Base-by-base conservation (phyloP, 2,888 invertebrate species). In the Alentia gelatinosa region DNA sequence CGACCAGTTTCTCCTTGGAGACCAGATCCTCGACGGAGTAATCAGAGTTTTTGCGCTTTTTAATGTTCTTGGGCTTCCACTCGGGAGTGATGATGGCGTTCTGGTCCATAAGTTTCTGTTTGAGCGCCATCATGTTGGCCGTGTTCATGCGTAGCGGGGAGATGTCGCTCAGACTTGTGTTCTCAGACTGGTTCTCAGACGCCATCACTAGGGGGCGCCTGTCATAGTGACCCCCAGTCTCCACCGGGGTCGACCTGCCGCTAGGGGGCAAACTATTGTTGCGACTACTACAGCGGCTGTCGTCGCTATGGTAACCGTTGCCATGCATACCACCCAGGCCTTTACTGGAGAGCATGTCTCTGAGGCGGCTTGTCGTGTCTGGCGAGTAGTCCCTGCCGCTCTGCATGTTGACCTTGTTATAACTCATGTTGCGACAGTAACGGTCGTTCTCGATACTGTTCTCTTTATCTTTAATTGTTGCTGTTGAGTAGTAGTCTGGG, bases 61-160 rank as follows among this genome's bases (percentile, higher is more conserved):
- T 84, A 15, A n/a, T 39, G 5, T 1, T 7, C 42, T 47, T 84
- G 4, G 40, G 40, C 30, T 84, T 84, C 84, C 84, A 84, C 3
- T 84, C 84, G 7, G 26, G n/a, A 4, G 84, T 19, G 4, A 30
- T 35, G 26, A 42, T 4, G 15, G n/a, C 9, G 26, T 47, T n/a
- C 30, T 40, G 42, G 30, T 84, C 84, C 40, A 84, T 12, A 5
- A 84, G 47, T 30, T 84, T 84, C 7, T 9, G 42, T n/a, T 84
- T 84, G 7, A 84, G 42, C 12, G 84, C 84, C 84, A 84, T 84
- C 84, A 84, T 84, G 42, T 84, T 84, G 42, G 84, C n/a, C 23
- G 84, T 42, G 84, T 84, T 84, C 39, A 40, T 84, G n/a, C 84
- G 40, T 30, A 84, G 47, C 40, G 84, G 84, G 12, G 84, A 84